Base-by-base conservation (phyloP, 2,797 vertebrate species). In the Sebastiscus tertius region DNA sequence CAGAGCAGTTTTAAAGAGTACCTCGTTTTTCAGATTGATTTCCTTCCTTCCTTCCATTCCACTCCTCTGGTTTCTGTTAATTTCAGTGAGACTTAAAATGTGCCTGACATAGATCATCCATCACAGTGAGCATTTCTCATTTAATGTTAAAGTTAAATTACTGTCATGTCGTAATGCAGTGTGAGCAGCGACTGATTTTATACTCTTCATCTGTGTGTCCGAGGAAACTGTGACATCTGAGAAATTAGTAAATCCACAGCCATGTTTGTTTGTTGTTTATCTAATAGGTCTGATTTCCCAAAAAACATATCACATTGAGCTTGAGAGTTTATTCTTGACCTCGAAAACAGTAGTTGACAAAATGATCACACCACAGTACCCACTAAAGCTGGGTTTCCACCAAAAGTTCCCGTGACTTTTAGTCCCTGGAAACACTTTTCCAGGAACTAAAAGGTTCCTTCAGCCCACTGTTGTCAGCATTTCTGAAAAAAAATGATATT, bases 1-100 rank as follows among this genome's bases (percentile, higher is more conserved):
- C 14, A 10, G 33, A 55, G 1, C 66, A 61, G 64, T 69, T 83
- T 77, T 39, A 68, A 77, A 82, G 31, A 63, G n/a, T 22, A 66
- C 7, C 24, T 29, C 11, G 8, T 29, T 29, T 79, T 75, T 66
- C 26, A 84, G 76, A 80, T 72, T 62, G 8, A 90, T 86, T 76
- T 42, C 62, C 58, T 18, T 60, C 62, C 58, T 18, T 60, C 42
- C 60, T 75, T 70, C 5, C n/a, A 60, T 62, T 65, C 36, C 71
- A 60, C 63, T 11, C 64, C 63, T 66, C 2, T 82, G 69, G 2
- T 71, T 84, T 83, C 58, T 46, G 52, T 77, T 78, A 10, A 79
- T 68, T 61, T 73, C 46, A 85, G 12, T 33, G 14, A 72, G 20
- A 34, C 11, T 42, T 69, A 5, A 66, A 74, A 72, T 12, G 8